phyloP scores from a whole-genome alignment of 2,797 vertebrate genomes.

The Phrynocephalus forsythii region DNA sequence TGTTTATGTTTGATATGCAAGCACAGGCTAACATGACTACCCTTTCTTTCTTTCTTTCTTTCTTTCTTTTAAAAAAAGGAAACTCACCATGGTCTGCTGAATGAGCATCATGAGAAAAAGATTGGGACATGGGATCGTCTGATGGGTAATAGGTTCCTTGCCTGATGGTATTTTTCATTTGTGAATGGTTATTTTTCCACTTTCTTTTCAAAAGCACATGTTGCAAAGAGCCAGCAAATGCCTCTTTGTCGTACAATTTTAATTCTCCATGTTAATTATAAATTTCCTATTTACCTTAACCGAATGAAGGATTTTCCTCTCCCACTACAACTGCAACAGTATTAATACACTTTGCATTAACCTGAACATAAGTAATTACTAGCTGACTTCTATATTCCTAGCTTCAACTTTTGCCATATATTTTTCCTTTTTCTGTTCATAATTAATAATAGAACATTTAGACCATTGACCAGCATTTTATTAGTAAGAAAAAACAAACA shows the following conservation, averaged over 20 bases:
- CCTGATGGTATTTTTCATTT: background rate
- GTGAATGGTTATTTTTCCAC: background rate
- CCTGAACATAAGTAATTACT: background rate
- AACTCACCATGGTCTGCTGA: too few relatives aligned
- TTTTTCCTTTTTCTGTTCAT: slow-evolving; percentile 33
- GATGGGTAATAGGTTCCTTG: background rate
- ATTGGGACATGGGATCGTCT: background rate
- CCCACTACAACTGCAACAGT: background rate
- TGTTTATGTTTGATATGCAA: too few relatives aligned
- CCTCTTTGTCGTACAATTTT: slow-evolving; percentile 11
- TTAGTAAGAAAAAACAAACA: slow-evolving; percentile 49
- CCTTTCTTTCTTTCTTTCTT: too few relatives aligned
- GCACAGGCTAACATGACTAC: too few relatives aligned
- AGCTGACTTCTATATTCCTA: slow-evolving; percentile 5
- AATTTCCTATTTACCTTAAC: slow-evolving; percentile 15
- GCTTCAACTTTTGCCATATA: background rate
- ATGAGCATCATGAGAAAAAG: too few relatives aligned
- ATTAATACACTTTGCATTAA: background rate
- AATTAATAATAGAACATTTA: slow-evolving; percentile 36
- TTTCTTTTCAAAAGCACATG: background rate
- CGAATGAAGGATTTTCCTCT: background rate
- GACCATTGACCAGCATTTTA: slow-evolving; percentile 32
- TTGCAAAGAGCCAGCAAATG: background rate
- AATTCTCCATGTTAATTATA: background rate
- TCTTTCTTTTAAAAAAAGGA: too few relatives aligned